Evolutionary conservation across 2,888 invertebrate species (phyloP), one percentile per base, ranked within the genome.

Genomic region (Nysson spinosus): DNA sequence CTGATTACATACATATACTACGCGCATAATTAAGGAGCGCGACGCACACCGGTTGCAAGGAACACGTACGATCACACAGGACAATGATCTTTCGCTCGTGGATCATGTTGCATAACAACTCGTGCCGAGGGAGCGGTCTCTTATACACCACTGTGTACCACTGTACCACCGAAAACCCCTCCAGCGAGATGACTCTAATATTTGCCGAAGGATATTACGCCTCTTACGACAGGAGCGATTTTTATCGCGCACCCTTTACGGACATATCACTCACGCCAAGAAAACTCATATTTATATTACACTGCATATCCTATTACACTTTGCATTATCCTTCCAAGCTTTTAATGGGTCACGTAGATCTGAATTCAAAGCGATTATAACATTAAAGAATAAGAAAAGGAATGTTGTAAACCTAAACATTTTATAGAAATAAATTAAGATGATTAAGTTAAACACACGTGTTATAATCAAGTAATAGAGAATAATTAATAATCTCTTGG

Each of bases 121-220:
- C 46, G 63, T 32, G 60, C 63, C 69, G 61, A 78, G 74, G 78
- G 78, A 78, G 78, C 80, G 78, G 78, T 62, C 65, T 51, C 52
- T 64, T 60, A 44, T 50, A 61, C 30, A 22, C 39, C n/a, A n/a
- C n/a, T n/a, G n/a, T n/a, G n/a, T n/a, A n/a, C 30, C 16, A 12
- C 16, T 46, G 24, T 49, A 24, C 57, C 40, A 34, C 56, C 65
- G 14, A 60, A 58, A 51, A 66, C 56, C 46, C 69, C 60, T 47
- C 57, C 49, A 55, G 61, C 68, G 20, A 72, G 73, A 79, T 75
- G 71, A 78, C 75, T 78, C 79, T 76, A 80, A 80, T 78, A 71
- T 79, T 75, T 68, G 72, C 65, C 70, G 49, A 70, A 61, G 65
- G 63, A 75, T 70, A 76, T 43, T 24, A 30, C 34, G 57, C 24